Percentiles rank a stretch among this genome's conserved stretches.
These are phyloP conservation scores for Alca torda DNA, from an alignment of 2,797 vertebrate genomes.

Conservation along the genomic window DNA sequence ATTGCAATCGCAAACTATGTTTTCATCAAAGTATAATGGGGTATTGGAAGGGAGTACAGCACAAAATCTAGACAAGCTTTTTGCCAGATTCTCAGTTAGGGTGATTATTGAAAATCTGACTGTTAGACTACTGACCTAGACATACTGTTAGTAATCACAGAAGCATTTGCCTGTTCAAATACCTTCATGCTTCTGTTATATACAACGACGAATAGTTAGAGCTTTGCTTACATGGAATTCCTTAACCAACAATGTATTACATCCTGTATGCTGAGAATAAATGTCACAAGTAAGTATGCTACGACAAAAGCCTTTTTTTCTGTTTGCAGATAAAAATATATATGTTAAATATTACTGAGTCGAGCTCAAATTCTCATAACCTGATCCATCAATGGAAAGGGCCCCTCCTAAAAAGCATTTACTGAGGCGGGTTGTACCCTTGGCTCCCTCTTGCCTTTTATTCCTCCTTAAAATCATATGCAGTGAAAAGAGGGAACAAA, in stretches of 20 bases:
- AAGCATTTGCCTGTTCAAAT: neutral
- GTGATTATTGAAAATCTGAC: neutral
- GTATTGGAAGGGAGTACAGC: neutral
- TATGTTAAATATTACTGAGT: neutral
- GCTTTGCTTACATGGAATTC: neutral
- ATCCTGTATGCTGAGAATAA: neutral
- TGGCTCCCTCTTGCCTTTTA: constrained; percentile 35
- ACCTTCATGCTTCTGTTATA: neutral
- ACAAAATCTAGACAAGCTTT: neutral
- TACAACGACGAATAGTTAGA: neutral
- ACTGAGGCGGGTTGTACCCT: neutral
- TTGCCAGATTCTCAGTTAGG: neutral
- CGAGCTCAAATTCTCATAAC: neutral
- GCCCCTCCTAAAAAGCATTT: neutral
- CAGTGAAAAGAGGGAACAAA: constrained; percentile 1
- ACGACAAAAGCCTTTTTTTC: neutral
- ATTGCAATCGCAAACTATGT: neutral
- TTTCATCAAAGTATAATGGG: neutral
- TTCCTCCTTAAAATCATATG: constrained; percentile 48
- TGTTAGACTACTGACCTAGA: neutral
- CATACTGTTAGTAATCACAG: neutral
- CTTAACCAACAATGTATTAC: neutral
- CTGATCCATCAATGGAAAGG: neutral
- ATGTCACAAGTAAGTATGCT: neutral
- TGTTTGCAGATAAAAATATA: neutral